Conservation (phyloP, 2,888 invertebrate genomes). For the Drosophila mimetica region DNA sequence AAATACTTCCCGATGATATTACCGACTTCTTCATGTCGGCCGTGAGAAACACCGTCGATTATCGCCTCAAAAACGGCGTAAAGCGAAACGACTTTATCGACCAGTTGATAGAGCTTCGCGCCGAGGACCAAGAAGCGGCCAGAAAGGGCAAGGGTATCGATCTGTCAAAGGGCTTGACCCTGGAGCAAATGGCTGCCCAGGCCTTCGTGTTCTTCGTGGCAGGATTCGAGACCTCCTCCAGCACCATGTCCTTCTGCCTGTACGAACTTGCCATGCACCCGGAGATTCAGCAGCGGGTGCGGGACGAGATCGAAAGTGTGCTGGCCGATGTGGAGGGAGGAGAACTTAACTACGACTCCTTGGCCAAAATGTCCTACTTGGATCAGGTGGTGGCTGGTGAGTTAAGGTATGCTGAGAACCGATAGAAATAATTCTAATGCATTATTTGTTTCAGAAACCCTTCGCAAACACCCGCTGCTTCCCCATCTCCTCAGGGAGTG, state of each 20-base stretch:
- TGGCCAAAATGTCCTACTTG: slow-evolving; percentile 76
- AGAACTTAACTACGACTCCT: slow-evolving; percentile 66
- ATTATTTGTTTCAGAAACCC: slow-evolving; percentile 84
- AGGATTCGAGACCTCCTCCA: slow-evolving; percentile 86
- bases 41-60: slow-evolving; percentile 83
- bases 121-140: slow-evolving; percentile 52
- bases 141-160: slow-evolving; percentile 53
- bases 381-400: slow-evolving; percentile 80
- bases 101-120: slow-evolving; percentile 82
- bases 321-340: slow-evolving; percentile 53
- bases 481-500: slow-evolving; percentile 85
- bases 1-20: slow-evolving; percentile 61
- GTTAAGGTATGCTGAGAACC: background rate
- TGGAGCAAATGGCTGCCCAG: slow-evolving; percentile 86
- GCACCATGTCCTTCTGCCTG: slow-evolving; percentile 84
- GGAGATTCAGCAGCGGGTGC: slow-evolving; percentile 68
- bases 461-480: slow-evolving; percentile 86
- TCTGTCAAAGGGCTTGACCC: slow-evolving; percentile 64
- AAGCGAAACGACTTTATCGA: slow-evolving; percentile 85
- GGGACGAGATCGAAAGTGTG: slow-evolving; percentile 70
- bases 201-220: slow-evolving; percentile 86
- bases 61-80: slow-evolving; percentile 79
- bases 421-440: too few relatives aligned
- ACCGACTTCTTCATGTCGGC: slow-evolving; percentile 79
- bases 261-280: slow-evolving; percentile 81